A percentile compares a stretch with the other conserved stretches of the same genome.
phyloP scores from a whole-genome alignment of 2,113 vertebrate species.

The Caracal caracal region DNA sequence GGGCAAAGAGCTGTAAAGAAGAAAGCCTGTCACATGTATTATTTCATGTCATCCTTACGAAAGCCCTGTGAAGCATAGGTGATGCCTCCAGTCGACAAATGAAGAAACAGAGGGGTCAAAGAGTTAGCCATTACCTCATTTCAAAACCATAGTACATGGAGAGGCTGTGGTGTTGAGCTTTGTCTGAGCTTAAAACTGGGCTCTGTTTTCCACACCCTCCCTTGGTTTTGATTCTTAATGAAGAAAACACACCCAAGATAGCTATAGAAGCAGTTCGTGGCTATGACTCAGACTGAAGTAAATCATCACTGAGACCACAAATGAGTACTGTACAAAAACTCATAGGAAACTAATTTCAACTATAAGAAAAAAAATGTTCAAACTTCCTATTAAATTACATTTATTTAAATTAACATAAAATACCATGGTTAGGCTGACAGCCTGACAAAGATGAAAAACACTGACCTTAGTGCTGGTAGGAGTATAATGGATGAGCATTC shows the following conservation, averaged over 20 bases:
- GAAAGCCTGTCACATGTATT: not conserved
- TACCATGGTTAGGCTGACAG: not conserved
- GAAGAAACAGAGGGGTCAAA: not conserved
- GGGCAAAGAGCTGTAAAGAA: not conserved
- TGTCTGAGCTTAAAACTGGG: not conserved
- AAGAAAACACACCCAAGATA: not conserved
- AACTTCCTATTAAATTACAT: conserved; percentile 34
- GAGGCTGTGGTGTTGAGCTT: not conserved
- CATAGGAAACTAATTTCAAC: conserved; percentile 46
- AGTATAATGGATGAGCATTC: not conserved
- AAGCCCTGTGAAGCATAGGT: accelerated
- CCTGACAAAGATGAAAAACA: not conserved
- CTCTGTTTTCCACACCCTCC: not conserved
- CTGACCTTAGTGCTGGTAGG: not conserved
- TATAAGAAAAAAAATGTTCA: not conserved
- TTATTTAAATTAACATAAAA: not conserved
- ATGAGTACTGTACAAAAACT: conserved; percentile 49
- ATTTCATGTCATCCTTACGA: not conserved
- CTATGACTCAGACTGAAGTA: conserved; percentile 28
- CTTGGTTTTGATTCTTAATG: not conserved
- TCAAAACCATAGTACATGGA: not conserved
- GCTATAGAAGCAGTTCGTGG: not conserved
- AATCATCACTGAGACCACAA: conserved; percentile 28
- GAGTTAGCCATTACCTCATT: not conserved
- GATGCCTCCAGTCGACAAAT: not conserved